These are phyloP conservation scores for Sebastes fasciatus DNA, from an alignment of 2,113 vertebrate species.

Conservation along the genomic window DNA sequence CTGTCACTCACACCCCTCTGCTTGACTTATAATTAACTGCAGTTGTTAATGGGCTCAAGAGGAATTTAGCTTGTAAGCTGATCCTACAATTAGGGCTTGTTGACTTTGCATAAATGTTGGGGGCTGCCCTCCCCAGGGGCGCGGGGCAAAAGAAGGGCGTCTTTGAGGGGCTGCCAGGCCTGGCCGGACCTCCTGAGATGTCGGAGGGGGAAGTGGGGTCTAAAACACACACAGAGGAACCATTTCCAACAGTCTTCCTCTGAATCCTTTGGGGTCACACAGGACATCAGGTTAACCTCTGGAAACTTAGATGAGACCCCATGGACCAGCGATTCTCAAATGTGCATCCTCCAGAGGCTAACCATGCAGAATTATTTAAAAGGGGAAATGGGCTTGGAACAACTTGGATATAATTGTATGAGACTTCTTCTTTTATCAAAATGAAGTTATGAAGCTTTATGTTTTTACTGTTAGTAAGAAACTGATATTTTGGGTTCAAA, in stretches of 20 bases:
- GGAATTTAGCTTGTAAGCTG: conserved; percentile 82
- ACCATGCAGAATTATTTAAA: conserved; percentile 34
- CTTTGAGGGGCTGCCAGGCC: conserved; percentile 80
- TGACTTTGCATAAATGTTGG: conserved; percentile 86
- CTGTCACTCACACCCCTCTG: conserved; percentile 63
- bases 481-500: neutral
- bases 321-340: conserved; percentile 22
- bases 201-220: conserved; percentile 51
- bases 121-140: conserved; percentile 72
- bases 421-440: neutral
- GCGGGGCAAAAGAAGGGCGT: conserved; percentile 72
- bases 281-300: conserved; percentile 67
- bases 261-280: conserved; percentile 53
- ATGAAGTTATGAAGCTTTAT: neutral
- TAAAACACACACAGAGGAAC: conserved; percentile 63
- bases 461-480: neutral
- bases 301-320: conserved; percentile 61
- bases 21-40: conserved; percentile 79
- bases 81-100: conserved; percentile 87
- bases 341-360: conserved; percentile 29
- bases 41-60: conserved; percentile 84
- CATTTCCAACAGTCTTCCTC: conserved; percentile 36
- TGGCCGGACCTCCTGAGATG: conserved; percentile 67
- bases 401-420: neutral
- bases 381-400: conserved; percentile 22